These are phyloP conservation scores for Synergus gifuensis DNA, from an alignment of 2,888 invertebrate genomes.

Conservation along the genomic window DNA sequence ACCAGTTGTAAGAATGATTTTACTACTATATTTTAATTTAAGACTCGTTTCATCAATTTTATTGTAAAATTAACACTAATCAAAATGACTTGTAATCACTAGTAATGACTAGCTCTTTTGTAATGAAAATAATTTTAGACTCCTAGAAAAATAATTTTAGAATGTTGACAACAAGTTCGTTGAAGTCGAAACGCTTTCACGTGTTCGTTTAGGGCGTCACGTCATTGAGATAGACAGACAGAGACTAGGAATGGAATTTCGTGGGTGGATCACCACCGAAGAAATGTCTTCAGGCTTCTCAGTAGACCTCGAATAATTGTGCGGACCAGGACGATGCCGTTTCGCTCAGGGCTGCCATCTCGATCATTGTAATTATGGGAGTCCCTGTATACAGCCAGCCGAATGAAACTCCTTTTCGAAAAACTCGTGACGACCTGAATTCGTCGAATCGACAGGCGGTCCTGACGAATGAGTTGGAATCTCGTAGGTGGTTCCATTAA, in stretches of 20 bases:
- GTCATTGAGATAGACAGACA: slow-evolving; percentile 10
- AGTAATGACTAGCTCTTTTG: not conserved
- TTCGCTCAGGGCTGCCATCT: slow-evolving; percentile 58
- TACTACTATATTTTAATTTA: no score
- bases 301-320: slow-evolving; percentile 42
- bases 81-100: no score
- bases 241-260: slow-evolving; percentile 57
- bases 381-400: slow-evolving; percentile 50
- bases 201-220: not conserved
- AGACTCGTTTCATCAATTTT: no score
- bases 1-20: no score
- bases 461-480: slow-evolving; percentile 61
- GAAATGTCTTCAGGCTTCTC: slow-evolving; percentile 58
- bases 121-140: not conserved
- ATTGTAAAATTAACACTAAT: no score
- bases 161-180: not conserved
- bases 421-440: slow-evolving; percentile 54
- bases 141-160: not conserved
- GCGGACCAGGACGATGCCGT: slow-evolving; percentile 49
- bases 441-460: slow-evolving; percentile 65
- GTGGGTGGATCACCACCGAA: slow-evolving; percentile 55
- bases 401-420: slow-evolving; percentile 51
- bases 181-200: not conserved
- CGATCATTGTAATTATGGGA: slow-evolving; percentile 65
- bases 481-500: slow-evolving; percentile 66